Conservation (phyloP, 2,113 vertebrate genomes). For the Sceloporus undulatus region DNA sequence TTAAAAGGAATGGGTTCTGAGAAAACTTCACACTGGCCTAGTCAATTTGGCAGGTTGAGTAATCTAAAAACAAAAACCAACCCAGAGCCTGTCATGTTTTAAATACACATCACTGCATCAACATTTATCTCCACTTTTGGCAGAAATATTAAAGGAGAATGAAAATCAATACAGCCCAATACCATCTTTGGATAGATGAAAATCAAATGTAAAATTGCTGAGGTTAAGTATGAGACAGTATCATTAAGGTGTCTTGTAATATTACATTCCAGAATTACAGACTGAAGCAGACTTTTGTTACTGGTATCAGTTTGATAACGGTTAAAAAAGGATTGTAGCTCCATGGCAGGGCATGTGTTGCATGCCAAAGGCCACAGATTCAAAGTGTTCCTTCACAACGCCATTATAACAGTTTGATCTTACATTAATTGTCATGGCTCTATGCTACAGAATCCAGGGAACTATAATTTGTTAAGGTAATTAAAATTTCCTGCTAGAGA, state of each 20-base stretch:
- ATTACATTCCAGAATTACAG: neutral
- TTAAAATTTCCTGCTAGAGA: too few relatives aligned
- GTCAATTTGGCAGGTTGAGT: conserved; percentile 61
- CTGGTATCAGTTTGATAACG: neutral
- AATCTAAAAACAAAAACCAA: conserved; percentile 19
- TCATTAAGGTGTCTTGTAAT: neutral
- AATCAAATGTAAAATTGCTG: conserved; percentile 18
- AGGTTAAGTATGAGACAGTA: neutral
- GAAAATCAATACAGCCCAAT: neutral
- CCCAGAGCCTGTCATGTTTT: conserved; percentile 40
- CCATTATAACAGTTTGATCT: too few relatives aligned
- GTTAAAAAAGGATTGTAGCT: neutral
- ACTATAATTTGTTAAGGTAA: too few relatives aligned
- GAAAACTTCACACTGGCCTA: conserved; percentile 44
- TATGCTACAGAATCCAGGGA: too few relatives aligned
- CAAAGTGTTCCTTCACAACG: neutral
- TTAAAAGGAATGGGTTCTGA: conserved; percentile 51
- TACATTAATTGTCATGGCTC: too few relatives aligned
- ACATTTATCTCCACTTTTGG: neutral
- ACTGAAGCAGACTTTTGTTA: neutral
- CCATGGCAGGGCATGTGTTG: neutral
- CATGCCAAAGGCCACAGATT: neutral
- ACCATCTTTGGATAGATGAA: neutral
- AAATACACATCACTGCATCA: neutral
- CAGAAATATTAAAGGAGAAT: neutral